phyloP scores from a whole-genome alignment of 2,113 vertebrate species.

The Podarcis muralis region DNA sequence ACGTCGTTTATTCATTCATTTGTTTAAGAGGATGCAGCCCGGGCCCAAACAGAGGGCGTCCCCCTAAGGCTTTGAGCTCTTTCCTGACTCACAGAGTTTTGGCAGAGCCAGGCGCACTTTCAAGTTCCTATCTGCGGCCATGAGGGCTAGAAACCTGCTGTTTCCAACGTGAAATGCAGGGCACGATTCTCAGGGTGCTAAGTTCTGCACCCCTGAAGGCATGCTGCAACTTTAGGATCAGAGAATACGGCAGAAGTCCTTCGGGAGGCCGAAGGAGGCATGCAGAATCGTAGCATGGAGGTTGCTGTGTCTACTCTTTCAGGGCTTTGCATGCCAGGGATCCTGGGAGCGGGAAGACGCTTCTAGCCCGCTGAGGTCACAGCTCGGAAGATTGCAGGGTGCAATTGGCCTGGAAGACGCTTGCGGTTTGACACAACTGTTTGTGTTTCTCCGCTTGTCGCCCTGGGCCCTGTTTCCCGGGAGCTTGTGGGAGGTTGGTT shows the following conservation, averaged over 20 bases:
- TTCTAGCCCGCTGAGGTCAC: constrained; percentile 8
- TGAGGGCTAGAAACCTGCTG: too few species aligned
- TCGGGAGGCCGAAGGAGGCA: too few species aligned
- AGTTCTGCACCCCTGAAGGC: neutral
- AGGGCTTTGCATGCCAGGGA: neutral
- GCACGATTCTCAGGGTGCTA: neutral
- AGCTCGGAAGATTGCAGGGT: constrained; percentile 26
- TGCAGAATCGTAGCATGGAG: too few species aligned
- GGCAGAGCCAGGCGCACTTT: neutral
- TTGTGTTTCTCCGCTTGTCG: constrained; percentile 20
- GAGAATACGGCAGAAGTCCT: too few species aligned
- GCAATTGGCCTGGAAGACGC: constrained; percentile 4
- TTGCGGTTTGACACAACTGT: constrained; percentile 24
- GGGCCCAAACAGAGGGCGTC: too few species aligned
- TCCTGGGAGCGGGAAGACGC: neutral
- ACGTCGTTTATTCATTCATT: neutral
- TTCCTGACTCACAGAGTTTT: neutral
- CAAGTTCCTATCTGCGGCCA: too few species aligned
- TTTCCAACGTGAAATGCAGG: too few species aligned
- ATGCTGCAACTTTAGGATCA: neutral
- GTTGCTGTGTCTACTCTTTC: neutral
- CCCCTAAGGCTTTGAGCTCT: neutral
- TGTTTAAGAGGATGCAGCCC: constrained; percentile 4
- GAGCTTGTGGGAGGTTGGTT: constrained; percentile 22
- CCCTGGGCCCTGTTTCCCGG: constrained; percentile 19